Evolutionary conservation across 92 coral and sea anemone species (phyloP), one percentile per base, ranked within the genome.

Genomic region (Scolanthus callimorphus): DNA sequence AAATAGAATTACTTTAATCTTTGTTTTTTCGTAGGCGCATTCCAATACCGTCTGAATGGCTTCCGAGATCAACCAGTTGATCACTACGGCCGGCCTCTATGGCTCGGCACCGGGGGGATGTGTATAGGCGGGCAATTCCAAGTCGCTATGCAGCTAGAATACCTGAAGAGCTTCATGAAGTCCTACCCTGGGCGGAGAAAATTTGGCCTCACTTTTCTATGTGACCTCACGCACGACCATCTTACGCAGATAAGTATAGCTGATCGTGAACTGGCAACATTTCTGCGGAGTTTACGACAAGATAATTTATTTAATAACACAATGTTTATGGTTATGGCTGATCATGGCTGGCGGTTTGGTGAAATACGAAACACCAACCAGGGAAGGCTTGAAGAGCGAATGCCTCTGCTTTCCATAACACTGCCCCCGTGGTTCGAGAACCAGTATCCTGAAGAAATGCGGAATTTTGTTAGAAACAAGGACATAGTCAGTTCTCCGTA

Each of bases 271-370:
- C 49, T 84, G 11, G 11, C 76, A 31, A 55, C 50, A 4, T 84
- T 74, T 31, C 63, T 89, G 12, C 47, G 20, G 17, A 69, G 79
- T 17, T 57, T 84, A 6, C 71, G 63, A 31, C 39, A 79, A 2
- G 80, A 84, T 19, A 79, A 69, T 11, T 71, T 79, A 20, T 25
- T 89, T 51, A 74, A 85, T 38, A 73, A 84, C 20, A 89, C 88
- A 17, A 70, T 89, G 72, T 79, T 89, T 48, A 60, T 89, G 23
- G 57, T 78, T 43, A 84, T 74, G 82, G 62, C 74, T 23, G 97
- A 89, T 28, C 97, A 89, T 31, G 97, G 97, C 2, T 58, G 76
- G 21, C 52, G 83, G 29, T 89, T 79, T 62, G 90, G 80, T 6
- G 85, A 50, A 22, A 78, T 86, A 13, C 74, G 97, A 15, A 22